phyloP scores from a whole-genome alignment of 2,113 vertebrate species.

The Mormyrus iriodes region DNA sequence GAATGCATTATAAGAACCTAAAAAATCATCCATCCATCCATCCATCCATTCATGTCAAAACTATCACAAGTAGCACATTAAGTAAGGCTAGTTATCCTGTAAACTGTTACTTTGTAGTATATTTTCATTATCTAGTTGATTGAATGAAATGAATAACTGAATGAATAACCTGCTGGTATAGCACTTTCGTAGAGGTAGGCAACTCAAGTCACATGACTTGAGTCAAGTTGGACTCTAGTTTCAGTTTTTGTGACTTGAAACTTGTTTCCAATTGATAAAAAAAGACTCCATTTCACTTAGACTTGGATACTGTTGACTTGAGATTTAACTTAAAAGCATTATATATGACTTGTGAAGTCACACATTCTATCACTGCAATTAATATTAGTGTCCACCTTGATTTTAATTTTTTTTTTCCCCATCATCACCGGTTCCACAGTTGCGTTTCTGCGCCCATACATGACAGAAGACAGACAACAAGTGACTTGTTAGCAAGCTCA shows the following conservation, averaged over 20 bases:
- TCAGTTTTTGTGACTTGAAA: no score
- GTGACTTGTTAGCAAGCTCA: background rate
- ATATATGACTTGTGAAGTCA: background rate
- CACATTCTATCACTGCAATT: background rate
- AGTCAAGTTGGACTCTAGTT: no score
- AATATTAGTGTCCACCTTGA: background rate
- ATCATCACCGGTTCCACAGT: background rate
- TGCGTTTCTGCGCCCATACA: background rate
- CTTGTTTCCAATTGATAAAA: no score
- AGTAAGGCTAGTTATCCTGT: background rate
- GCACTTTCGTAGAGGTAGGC: no score
- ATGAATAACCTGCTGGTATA: background rate
- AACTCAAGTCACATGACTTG: no score
- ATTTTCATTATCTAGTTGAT: background rate
- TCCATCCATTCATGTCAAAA: background rate
- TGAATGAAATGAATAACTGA: background rate
- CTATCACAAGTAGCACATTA: background rate
- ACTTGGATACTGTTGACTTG: background rate
- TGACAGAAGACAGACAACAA: background rate
- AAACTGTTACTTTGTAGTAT: background rate
- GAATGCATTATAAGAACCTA: background rate
- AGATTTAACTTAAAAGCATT: background rate
- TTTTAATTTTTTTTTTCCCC: background rate
- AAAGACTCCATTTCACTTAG: background rate
- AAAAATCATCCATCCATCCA: background rate